Base-by-base conservation (phyloP, 1,140 invertebrate genomes). In the Magallana gigas region DNA sequence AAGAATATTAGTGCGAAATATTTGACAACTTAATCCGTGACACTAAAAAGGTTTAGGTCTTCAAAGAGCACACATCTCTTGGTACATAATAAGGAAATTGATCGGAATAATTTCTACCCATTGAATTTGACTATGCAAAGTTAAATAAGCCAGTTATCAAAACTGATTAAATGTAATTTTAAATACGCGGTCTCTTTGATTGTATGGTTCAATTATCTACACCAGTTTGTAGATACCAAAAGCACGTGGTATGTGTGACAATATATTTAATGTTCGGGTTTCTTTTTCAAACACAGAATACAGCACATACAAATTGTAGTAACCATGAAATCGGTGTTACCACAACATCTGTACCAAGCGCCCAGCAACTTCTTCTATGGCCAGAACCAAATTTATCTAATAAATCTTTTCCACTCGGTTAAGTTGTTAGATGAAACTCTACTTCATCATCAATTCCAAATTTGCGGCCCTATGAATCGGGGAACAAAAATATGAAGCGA, bases 391-490 rank as follows among this genome's bases (percentile, higher is more conserved):
- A 76, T 76, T 62, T 76, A 76, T 76, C 57, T n/a, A 58, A 83
- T 83, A 83, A 83, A 83, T 83, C 81, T 83, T 83, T 83, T 83
- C 81, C 57, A 58, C 48, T 23, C 81, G 48, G 81, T 83, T 83
- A 83, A 83, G 68, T 76, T 76, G 68, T 76, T 29, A 76, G 36
- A 76, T 76, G 68, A 76, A 76, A 76, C 68, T 76, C 68, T 11
- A 12, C 68, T 76, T 76, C 68, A 11, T 29, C 68, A 76, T 76
- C 68, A 76, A 36, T 76, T 76, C 68, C 68, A 76, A 18, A 9
- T 76, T 76, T 76, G 23, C 23, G 68, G 23, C 18, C 36, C 29
- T 76, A 23, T 76, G 29, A 76, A 76, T 76, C 18, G 68, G 36
- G 68, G 68, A 76, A 76, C 68, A 76, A 76, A 76, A 76, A 76